Conservation (phyloP, 2,888 invertebrate species). For the Carpatolechia fugitivella region DNA sequence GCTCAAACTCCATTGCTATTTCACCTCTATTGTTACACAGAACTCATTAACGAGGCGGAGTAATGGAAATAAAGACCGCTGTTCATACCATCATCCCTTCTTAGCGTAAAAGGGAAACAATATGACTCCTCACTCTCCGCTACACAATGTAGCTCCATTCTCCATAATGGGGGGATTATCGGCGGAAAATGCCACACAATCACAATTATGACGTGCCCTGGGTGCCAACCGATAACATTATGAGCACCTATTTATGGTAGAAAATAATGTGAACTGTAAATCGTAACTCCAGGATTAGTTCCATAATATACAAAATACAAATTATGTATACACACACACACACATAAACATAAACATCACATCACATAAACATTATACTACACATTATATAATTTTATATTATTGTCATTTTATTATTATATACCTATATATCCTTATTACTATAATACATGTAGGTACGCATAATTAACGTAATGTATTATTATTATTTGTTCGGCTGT, state of each 20-base stretch:
- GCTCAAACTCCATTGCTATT: background rate
- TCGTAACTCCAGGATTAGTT: background rate
- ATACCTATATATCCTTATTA: too few species aligned
- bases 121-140: slow-evolving; percentile 38
- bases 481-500: too few species aligned
- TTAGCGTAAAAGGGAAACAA: slow-evolving; percentile 5
- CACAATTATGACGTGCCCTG: slow-evolving; percentile 21
- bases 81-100: background rate
- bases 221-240: slow-evolving; percentile 15
- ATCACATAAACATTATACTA: too few species aligned
- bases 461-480: too few species aligned
- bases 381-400: too few species aligned
- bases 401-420: too few species aligned
- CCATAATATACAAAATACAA: background rate
- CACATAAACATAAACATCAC: too few species aligned
- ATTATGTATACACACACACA: too few species aligned
- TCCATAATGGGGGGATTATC: slow-evolving; percentile 45
- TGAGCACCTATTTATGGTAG: background rate
- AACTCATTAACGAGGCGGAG: background rate
- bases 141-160: slow-evolving; percentile 42
- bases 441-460: too few species aligned
- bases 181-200: slow-evolving; percentile 29
- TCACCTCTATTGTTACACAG: slow-evolving; percentile 7
- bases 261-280: background rate
- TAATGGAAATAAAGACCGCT: slow-evolving; percentile 6